Evolutionary conservation across 30 jellyfish, hydroid and myxozoan species (phyloP), one percentile per base, ranked within the genome.

Genomic region (Aurelia sp.): DNA sequence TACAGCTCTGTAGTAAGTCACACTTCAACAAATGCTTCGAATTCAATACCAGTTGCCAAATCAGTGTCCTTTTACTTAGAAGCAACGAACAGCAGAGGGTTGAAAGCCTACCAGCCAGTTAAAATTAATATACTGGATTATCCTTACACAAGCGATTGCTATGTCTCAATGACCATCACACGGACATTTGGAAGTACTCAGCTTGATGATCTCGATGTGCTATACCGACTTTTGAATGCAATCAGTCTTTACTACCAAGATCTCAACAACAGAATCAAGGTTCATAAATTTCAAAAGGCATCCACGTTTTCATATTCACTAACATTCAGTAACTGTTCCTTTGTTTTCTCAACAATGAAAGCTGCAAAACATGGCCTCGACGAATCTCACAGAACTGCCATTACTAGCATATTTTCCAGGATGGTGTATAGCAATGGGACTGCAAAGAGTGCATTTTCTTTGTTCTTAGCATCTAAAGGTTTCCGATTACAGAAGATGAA

Each of bases 61-160:
- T 33, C 74, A 41, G 41, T 33, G 47, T 55, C 44, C 4, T 22
- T 62, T 78, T 23, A 74, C 48, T 40, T 92, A 19, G 90, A 92
- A 69, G 98, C 98, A 53, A 89, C 89, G 40, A 88, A 88, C 77
- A 94, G 99, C 60, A 89, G 81, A 3, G 92, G 93, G 4, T 15
- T 84, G 44, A 52, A 84, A n/a, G 69, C 87, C 12, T 41, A 22
- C 22, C 71, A 66, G 52, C 63, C 22, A 21, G 75, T 94, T 12
- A 27, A 70, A 41, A 85, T 77, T 44, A 88, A 79, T 51, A 87
- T 88, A 13, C 33, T 61, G 17, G 66, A 83, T 33, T 71, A 74
- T 17, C 98, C 97, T 9, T 92, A 66, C 69, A 92, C 98, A 35
- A 64, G 86, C 63, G 98, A 92, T 58, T 92, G 98, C 72, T 70